Percentiles rank a stretch among this genome's conserved stretches.
These are phyloP conservation scores for Apoda limacodes DNA, from an alignment of 2,888 invertebrate genomes.

Conservation along the genomic window DNA sequence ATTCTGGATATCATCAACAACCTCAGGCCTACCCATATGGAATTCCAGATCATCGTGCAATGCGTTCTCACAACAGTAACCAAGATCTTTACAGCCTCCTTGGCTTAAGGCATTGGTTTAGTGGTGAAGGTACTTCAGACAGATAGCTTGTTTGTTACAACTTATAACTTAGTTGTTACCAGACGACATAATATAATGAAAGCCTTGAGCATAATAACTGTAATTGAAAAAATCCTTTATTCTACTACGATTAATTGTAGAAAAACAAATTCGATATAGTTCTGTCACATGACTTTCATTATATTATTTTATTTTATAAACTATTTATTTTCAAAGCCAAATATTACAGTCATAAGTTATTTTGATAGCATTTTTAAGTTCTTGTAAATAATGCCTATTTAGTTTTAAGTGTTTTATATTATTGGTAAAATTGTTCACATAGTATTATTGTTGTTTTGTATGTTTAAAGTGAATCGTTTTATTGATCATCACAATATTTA, in stretches of 20 bases:
- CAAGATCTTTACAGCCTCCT: slow-evolving; percentile 58
- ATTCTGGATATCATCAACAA: slow-evolving; percentile 27
- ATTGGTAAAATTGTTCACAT: slow-evolving; percentile 48
- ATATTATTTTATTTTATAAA: slow-evolving; percentile 47
- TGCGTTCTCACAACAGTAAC: slow-evolving; percentile 35
- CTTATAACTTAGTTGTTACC: slow-evolving; percentile 62
- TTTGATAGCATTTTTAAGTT: slow-evolving; percentile 60
- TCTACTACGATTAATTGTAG: too few relatives aligned
- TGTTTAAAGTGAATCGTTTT: slow-evolving; percentile 58
- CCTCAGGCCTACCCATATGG: slow-evolving; percentile 38
- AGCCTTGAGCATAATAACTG: slow-evolving; percentile 62
- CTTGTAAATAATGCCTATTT: slow-evolving; percentile 52
- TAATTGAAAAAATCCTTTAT: too few relatives aligned
- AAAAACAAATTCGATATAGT: too few relatives aligned
- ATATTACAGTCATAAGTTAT: slow-evolving; percentile 66
- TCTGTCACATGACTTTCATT: slow-evolving; percentile 59
- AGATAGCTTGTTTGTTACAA: slow-evolving; percentile 46
- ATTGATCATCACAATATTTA: slow-evolving; percentile 51
- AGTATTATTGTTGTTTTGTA: slow-evolving; percentile 66
- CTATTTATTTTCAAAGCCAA: slow-evolving; percentile 68
- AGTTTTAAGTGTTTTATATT: slow-evolving; percentile 57
- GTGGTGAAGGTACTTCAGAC: slow-evolving; percentile 56
- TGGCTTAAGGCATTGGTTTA: slow-evolving; percentile 61
- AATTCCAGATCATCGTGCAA: slow-evolving; percentile 39
- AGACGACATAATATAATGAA: slow-evolving; percentile 59